Conservation (phyloP, 2,888 invertebrate genomes). For the Cephonodes hylas region DNA sequence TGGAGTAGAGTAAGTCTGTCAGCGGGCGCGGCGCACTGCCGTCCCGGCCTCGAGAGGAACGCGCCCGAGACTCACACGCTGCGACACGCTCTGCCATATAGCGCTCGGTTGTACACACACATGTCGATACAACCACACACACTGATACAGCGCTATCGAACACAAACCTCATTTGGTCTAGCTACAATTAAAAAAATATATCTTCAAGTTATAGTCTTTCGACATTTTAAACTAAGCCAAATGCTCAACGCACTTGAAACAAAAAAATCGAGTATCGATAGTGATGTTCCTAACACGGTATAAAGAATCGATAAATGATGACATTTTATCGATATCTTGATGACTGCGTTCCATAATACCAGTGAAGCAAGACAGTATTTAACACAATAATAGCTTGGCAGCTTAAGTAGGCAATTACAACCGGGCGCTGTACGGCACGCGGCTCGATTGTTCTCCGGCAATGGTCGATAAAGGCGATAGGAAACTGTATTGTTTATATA, state of each 20-base stretch:
- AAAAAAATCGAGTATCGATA: no score
- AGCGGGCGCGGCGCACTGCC: no score
- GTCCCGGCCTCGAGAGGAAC: not conserved
- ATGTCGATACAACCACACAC: not conserved
- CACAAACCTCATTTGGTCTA: not conserved
- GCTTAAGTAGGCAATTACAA: constrained; percentile 5
- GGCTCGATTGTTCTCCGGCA: not conserved
- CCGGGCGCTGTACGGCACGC: not conserved
- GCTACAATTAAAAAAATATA: not conserved
- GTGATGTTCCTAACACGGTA: no score
- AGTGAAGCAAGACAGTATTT: constrained; percentile 3
- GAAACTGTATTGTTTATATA: constrained; percentile 39
- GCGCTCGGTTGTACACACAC: not conserved
- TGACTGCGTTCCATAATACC: not conserved
- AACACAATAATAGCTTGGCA: constrained; percentile 9
- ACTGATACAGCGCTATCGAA: not conserved
- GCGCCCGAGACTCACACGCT: not conserved
- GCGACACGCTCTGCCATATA: not conserved
- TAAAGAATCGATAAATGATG: no score
- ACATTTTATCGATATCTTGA: not conserved
- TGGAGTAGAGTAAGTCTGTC: no score
- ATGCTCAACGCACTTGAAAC: not conserved
- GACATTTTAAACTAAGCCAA: not conserved
- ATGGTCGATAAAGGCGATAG: constrained; percentile 14
- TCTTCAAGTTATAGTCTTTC: not conserved